Base-by-base conservation (phyloP, 2,797 vertebrate genomes). In the Phalanger gymnotis region DNA sequence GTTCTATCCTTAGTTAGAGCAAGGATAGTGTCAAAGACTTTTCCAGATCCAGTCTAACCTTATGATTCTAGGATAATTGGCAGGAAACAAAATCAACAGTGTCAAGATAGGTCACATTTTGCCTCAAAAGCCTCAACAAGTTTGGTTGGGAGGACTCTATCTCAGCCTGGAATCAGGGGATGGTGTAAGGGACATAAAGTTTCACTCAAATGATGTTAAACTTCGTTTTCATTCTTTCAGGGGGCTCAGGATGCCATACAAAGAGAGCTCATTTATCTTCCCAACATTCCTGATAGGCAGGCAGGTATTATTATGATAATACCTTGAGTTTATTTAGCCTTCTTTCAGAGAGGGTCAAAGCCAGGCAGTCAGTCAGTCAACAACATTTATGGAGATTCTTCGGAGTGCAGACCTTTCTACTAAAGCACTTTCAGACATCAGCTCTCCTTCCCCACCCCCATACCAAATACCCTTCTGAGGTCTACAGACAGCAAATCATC, bases 251-350 rank as follows among this genome's bases (percentile, higher is more conserved):
- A 93, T 47, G 90, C n/a, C 92, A 58, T 95, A 94, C 73, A 91
- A 91, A 95, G 96, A 90, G 81, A 57, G 0, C 28, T 53, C 95
- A 97, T 96, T 97, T 95, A 96, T 97, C 96, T 96, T 93, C 89
- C 73, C 91, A 90, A 90, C 81, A 91, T 96, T 97, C 96, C 96
- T 97, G 94, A 96, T 92, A 92, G 95, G 95, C 97, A 98, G 96
- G 96, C 97, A 98, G 96, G 96, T 97, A 96, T 97, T 98, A 96
- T 98, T 97, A 97, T 97, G 97, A 96, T 97, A 97, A 98, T 97
- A 97, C 94, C 96, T 97, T 95, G 92, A 95, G 95, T 96, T 97
- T 97, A 93, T 96, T 97, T 96, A 96, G 91, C 90, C 52, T 27
- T n/a, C 90, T 95, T 96, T 91, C 93, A 97, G 93, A 81, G 0